These are phyloP conservation scores for Smittia aterrima DNA, from an alignment of 2,888 invertebrate species.

Conservation along the genomic window DNA sequence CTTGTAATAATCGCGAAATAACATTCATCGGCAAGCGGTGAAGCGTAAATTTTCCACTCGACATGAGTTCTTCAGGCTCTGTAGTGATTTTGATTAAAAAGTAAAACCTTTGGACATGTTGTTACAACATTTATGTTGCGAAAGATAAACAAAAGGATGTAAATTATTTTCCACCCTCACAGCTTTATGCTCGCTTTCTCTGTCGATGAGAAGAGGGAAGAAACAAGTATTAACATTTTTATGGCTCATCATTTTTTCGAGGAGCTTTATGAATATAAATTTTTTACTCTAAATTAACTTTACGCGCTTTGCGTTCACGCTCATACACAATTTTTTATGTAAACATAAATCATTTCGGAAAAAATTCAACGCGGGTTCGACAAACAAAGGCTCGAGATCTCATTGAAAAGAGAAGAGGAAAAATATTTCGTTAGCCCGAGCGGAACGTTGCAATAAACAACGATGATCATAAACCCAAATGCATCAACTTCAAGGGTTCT, in stretches of 20 bases:
- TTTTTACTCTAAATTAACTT: conserved; percentile 30
- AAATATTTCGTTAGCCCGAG: neutral
- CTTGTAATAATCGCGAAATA: too few relatives aligned
- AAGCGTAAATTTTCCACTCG: too few relatives aligned
- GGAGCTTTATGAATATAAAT: conserved; percentile 9
- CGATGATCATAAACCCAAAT: neutral
- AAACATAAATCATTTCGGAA: conserved; percentile 22
- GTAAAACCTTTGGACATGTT: too few relatives aligned
- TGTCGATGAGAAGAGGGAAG: neutral
- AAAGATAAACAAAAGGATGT: neutral
- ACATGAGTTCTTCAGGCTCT: too few relatives aligned
- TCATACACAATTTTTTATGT: conserved; percentile 2
- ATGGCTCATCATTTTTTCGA: conserved; percentile 22
- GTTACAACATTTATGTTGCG: too few relatives aligned
- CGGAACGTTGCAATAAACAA: neutral
- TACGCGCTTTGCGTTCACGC: neutral
- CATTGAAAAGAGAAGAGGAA: too few relatives aligned
- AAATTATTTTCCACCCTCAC: neutral
- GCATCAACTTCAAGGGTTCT: neutral
- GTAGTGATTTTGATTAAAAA: too few relatives aligned
- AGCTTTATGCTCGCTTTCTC: neutral
- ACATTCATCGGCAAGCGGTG: too few relatives aligned
- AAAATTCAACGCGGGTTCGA: neutral
- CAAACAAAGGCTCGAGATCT: neutral
- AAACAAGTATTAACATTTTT: conserved; percentile 12